phyloP scores from a whole-genome alignment of 2,113 vertebrate species.

The Podiceps cristatus region DNA sequence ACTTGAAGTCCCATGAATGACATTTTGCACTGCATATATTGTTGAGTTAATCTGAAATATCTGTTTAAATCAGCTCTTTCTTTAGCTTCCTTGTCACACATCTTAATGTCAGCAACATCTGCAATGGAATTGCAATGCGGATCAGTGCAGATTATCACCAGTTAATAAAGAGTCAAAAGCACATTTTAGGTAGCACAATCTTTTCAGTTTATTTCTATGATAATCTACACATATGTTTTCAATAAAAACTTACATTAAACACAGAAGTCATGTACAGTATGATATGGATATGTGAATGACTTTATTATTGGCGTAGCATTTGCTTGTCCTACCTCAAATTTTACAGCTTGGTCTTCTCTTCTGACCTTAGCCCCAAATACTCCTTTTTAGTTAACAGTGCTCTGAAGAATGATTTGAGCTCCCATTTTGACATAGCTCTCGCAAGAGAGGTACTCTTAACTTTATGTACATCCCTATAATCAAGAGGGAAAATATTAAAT shows the following conservation, averaged over 20 bases:
- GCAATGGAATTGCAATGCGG: constrained; percentile 65
- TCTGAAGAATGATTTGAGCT: neutral
- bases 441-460: neutral
- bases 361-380: constrained; percentile 8
- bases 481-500: constrained; percentile 33
- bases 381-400: constrained; percentile 3
- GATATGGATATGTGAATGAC: neutral
- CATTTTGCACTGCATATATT: constrained; percentile 41
- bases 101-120: constrained; percentile 76
- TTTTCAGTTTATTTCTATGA: constrained; percentile 50
- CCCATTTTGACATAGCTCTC: constrained; percentile 9
- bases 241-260: constrained; percentile 56
- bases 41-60: constrained; percentile 71
- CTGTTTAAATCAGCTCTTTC: constrained; percentile 66
- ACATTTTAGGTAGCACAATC: constrained; percentile 38
- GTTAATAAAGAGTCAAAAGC: constrained; percentile 63
- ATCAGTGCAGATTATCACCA: constrained; percentile 73
- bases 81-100: constrained; percentile 57
- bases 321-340: neutral
- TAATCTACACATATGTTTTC: constrained; percentile 56
- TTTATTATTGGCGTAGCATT: neutral
- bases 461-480: constrained; percentile 5
- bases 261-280: neutral
- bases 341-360: neutral
- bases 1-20: constrained; percentile 63